Evolutionary conservation across 2,113 vertebrate species (phyloP), one percentile per base, ranked within the genome.

Genomic region (Onychostruthus taczanowskii): DNA sequence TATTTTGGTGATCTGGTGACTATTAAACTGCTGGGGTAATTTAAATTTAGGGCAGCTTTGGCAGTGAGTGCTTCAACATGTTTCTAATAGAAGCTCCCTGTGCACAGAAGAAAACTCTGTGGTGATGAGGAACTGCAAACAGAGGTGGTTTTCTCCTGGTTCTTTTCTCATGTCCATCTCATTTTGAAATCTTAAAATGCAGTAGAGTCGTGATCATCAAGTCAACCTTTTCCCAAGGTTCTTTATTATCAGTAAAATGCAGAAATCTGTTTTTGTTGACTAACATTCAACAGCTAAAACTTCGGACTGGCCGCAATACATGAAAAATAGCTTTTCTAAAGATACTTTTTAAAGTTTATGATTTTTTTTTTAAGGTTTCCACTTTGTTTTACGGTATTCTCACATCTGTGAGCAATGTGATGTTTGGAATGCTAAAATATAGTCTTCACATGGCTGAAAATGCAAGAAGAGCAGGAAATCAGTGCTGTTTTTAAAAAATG

Each of bases 131-230:
- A 82, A 30, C 8, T 1, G 0, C 19, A 76, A 55, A 33, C 0
- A 3, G 7, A 64, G 13, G 11, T 1, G 3, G 9, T 22, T 41
- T 27, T 44, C 14, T 67, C 1, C 1, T 28, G 41, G 7, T 7
- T 58, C 13, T 55, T 16, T 5, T 83, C 17, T 41, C 11, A 44
- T 22, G 5, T 47, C 12, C 15, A 7, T 68, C 17, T 69, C 7
- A 1, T 50, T 86, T 74, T 23, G 35, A 78, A 35, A 72, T 43
- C 15, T 69, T 43, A 81, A 86, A 92, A 76, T 49, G 8, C 13
- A 73, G 23, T 46, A 47, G 7, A 62, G 6, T 21, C 43, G 6
- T 46, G 19, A 37, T 41, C 9, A 81, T 61, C 35, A 85, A 50
- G 5, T 55, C 37, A 50, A 69, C 9, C 6, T 75, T n/a, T 74